phyloP scores from a whole-genome alignment of 1,140 invertebrate genomes.

The Charaxes varanes region DNA sequence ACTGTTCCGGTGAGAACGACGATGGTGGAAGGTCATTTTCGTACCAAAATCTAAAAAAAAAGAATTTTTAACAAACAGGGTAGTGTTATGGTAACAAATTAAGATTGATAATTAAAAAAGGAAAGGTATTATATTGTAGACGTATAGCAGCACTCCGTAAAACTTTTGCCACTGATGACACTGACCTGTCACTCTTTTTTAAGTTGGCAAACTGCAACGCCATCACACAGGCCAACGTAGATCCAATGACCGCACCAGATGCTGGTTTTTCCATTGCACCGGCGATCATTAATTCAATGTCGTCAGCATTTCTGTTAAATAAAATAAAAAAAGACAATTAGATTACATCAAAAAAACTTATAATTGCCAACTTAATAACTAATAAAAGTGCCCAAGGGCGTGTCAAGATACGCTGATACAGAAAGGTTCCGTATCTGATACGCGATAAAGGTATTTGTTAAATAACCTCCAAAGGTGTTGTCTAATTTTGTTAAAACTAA shows the following conservation, averaged over 20 bases:
- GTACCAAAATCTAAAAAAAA: slow-evolving; percentile 88
- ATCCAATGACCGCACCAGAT: slow-evolving; percentile 87
- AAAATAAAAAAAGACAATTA: neutral
- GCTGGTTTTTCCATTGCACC: slow-evolving; percentile 87
- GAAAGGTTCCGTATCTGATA: too few relatives aligned
- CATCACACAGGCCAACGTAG: slow-evolving; percentile 90
- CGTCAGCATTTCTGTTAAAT: slow-evolving; percentile 78
- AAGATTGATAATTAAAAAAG: too few relatives aligned
- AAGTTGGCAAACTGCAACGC: slow-evolving; percentile 86
- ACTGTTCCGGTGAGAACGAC: slow-evolving; percentile 86
- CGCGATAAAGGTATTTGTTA: too few relatives aligned
- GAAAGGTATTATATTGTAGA: too few relatives aligned
- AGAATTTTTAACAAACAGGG: neutral
- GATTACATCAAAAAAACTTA: slow-evolving; percentile 16
- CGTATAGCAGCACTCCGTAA: too few relatives aligned
- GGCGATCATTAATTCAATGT: slow-evolving; percentile 91
- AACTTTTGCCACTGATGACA: too few relatives aligned
- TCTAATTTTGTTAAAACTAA: too few relatives aligned
- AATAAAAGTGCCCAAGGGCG: too few relatives aligned
- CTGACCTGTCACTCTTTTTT: slow-evolving; percentile 82
- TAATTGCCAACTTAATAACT: too few relatives aligned
- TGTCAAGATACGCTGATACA: too few relatives aligned
- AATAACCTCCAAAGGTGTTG: too few relatives aligned
- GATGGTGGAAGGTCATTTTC: slow-evolving; percentile 96
- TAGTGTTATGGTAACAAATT: neutral